These are phyloP conservation scores for Drosophila nikananu DNA, from an alignment of 1,140 invertebrate genomes.

Conservation along the genomic window DNA sequence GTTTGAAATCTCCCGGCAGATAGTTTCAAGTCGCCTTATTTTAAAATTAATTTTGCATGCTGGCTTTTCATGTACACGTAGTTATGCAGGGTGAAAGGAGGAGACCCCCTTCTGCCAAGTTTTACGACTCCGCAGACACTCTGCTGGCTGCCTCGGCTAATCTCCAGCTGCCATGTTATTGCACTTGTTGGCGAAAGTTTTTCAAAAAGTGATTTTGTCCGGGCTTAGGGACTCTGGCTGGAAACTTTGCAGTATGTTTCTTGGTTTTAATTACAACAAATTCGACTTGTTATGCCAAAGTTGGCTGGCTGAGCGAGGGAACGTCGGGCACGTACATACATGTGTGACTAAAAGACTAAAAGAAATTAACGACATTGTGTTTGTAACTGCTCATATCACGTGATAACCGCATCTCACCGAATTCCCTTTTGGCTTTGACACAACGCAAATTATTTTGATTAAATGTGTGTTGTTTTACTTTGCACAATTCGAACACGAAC, in stretches of 20 bases:
- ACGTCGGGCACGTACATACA: conserved; percentile 44
- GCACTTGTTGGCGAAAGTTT: conserved; percentile 80
- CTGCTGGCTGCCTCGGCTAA: conserved; percentile 67
- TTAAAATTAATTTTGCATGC: conserved; percentile 80
- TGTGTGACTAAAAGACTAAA: conserved; percentile 80
- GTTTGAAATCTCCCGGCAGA: conserved; percentile 58
- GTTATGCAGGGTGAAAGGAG: conserved; percentile 33
- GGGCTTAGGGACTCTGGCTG: conserved; percentile 28
- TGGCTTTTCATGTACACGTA: conserved; percentile 14
- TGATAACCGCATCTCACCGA: conserved; percentile 72
- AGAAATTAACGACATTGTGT: conserved; percentile 75
- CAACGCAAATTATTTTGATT: conserved; percentile 51
- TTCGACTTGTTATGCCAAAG: conserved; percentile 77
- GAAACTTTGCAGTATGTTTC: conserved; percentile 75
- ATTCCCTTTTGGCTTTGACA: conserved; percentile 48
- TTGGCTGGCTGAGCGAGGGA: conserved; percentile 24
- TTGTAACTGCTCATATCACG: conserved; percentile 72
- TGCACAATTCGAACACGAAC: conserved; percentile 75
- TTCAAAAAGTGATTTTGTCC: conserved; percentile 80
- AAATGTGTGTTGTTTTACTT: conserved; percentile 77
- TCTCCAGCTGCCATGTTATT: conserved; percentile 82
- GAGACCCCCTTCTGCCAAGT: conserved; percentile 37
- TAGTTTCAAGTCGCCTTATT: conserved; percentile 68
- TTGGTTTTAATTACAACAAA: conserved; percentile 82
- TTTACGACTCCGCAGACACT: conserved; percentile 72